Conservation (phyloP, 64 coral and sea anemone species). For the Montipora sp. region DNA sequence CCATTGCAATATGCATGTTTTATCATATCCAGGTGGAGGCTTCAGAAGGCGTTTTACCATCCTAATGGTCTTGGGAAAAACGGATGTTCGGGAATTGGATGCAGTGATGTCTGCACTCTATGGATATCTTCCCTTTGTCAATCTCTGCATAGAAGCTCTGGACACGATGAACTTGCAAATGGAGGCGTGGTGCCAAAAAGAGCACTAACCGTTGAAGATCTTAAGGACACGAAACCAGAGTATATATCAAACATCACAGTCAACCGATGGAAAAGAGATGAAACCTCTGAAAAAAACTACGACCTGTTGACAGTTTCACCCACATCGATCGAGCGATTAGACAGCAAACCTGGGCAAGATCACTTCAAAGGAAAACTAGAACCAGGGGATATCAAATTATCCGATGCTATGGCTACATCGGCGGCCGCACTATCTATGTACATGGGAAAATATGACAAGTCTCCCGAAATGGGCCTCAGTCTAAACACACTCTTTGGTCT, state of each 20-base stretch:
- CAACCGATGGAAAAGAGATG: constrained; percentile 50
- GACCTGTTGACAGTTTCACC: constrained; percentile 63
- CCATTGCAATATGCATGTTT: too few species aligned
- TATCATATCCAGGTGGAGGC: too few species aligned
- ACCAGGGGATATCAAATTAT: constrained; percentile 70
- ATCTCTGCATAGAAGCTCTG: not conserved
- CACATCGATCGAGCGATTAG: constrained; percentile 50
- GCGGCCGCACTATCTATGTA: constrained; percentile 70
- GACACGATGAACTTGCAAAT: constrained; percentile 1
- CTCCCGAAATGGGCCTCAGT: constrained; percentile 28
- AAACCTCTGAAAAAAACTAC: not conserved
- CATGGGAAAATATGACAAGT: constrained; percentile 36
- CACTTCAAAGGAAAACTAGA: constrained; percentile 27
- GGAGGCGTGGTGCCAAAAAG: not conserved
- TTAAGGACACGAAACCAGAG: constrained; percentile 70
- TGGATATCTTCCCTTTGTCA: too few species aligned
- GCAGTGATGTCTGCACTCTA: too few species aligned
- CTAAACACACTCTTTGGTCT: constrained; percentile 74
- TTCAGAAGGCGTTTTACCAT: too few species aligned
- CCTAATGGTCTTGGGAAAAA: too few species aligned
- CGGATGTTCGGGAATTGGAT: too few species aligned
- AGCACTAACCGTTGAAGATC: constrained; percentile 62
- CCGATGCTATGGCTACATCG: constrained; percentile 83
- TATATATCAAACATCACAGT: constrained; percentile 73
- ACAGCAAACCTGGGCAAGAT: not conserved